Conservation (phyloP, 2,113 vertebrate genomes). For the Aegithalos caudatus region DNA sequence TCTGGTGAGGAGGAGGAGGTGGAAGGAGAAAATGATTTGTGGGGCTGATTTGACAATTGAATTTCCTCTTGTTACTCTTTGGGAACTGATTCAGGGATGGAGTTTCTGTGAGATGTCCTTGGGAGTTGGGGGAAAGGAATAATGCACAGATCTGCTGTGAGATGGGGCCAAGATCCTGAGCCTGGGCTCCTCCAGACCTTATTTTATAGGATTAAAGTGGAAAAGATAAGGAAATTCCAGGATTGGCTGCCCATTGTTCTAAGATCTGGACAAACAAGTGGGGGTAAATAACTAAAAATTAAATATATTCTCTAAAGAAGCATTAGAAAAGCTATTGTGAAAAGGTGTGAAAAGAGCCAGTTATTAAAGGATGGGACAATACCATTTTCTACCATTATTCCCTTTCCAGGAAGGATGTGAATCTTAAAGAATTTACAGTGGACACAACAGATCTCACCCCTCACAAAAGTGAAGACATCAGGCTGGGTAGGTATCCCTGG, state of each 20-base stretch:
- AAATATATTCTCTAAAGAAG: neutral
- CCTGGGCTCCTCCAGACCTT: neutral
- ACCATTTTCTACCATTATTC: neutral
- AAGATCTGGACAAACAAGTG: neutral
- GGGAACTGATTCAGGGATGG: neutral
- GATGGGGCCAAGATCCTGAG: neutral
- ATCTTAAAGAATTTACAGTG: slow-evolving; percentile 78
- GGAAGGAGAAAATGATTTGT: neutral
- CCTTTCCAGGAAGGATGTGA: slow-evolving; percentile 75
- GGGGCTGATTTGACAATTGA: neutral
- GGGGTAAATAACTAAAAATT: neutral
- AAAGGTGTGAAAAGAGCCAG: neutral
- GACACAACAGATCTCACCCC: slow-evolving; percentile 71
- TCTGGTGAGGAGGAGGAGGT: neutral
- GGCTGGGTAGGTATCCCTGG: slow-evolving; percentile 74
- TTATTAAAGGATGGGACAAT: neutral
- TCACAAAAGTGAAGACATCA: slow-evolving; percentile 77
- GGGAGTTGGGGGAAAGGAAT: neutral
- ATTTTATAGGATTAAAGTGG: neutral
- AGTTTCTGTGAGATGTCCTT: neutral
- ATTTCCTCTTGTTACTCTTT: neutral
- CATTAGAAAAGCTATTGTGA: neutral
- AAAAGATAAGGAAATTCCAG: neutral
- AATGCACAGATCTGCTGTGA: neutral
- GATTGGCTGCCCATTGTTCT: neutral